Base-by-base conservation (phyloP, 2,797 vertebrate genomes). In the Natrix natrix region DNA sequence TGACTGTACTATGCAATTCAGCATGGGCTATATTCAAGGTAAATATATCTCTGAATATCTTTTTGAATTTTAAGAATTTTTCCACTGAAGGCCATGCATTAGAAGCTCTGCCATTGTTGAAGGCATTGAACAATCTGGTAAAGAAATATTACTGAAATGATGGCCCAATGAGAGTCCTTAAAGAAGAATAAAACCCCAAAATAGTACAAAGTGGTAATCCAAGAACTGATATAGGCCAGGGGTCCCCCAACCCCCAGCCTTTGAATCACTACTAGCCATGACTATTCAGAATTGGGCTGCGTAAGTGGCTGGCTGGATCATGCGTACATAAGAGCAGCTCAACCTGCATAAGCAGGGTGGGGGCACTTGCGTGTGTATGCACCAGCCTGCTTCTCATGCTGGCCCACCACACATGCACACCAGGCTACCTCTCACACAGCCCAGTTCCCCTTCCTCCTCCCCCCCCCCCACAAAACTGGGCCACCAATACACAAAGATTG, bases 341-440 rank as follows among this genome's bases (percentile, higher is more conserved):
- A 69, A 32, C 14, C 32, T 69, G 6, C 14, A 69, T 14, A 17
- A 69, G 66, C 14, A 1, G 14, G 66, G 2, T 0, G 63, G 5
- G 14, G 66, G 14, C 0, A 17, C 2, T 69, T 6, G 7, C 0
- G 11, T 69, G 14, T 17, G 14, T 69, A 32, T 69, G 6, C 2
- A 16, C 14, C 1, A 8, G 66, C 2, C 66, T 69, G n/a, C n/a
- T 0, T 0, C 2, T 69, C n/a, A 69, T 3, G 14, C n/a, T 32
- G 14, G n/a, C 14, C 6, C 6, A 69, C 14, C 14, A 5, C 14
- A 5, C 4, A 3, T 32, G n/a, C 6, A 3, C 14, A 17, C 14
- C 14, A 8, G n/a, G 6, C n/a, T 16, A 7, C 5, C 16, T 32
- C n/a, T 37, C 66, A 32, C 5, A 32, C n/a, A 32, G n/a, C n/a